Conservation (phyloP, 2,113 vertebrate species). For the Rhodinocichla rosea region DNA sequence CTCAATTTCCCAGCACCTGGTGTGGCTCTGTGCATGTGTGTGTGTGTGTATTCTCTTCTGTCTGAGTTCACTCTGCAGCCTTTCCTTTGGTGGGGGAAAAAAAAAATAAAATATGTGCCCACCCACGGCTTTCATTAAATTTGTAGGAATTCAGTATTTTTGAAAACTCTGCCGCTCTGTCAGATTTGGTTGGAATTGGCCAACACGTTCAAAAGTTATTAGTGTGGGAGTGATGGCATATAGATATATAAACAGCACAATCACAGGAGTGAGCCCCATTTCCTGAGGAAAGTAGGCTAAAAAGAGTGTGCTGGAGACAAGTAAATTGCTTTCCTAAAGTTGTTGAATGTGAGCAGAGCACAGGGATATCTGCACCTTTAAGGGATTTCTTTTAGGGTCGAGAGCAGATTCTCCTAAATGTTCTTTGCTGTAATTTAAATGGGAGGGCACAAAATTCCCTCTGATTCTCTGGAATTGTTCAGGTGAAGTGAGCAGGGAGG, state of each 20-base stretch:
- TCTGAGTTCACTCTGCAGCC: conserved; percentile 32
- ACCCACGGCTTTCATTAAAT: conserved; percentile 64
- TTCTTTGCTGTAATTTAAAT: neutral
- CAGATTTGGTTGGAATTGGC: conserved; percentile 64
- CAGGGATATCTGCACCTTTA: neutral
- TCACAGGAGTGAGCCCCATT: conserved; percentile 53
- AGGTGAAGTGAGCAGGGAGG: accelerated
- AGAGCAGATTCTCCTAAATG: neutral
- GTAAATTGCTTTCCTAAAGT: neutral
- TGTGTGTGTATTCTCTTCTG: neutral
- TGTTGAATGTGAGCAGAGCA: neutral
- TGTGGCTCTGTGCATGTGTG: neutral
- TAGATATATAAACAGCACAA: conserved; percentile 65
- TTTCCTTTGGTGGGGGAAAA: conserved; percentile 31
- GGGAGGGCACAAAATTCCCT: neutral
- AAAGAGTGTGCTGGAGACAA: conserved; percentile 39
- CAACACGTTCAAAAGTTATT: conserved; percentile 67
- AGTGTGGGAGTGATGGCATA: conserved; percentile 65
- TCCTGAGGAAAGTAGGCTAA: conserved; percentile 59
- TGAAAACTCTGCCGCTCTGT: conserved; percentile 50
- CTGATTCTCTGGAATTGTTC: accelerated
- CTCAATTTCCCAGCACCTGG: neutral
- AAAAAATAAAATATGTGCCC: neutral
- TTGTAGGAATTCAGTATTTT: conserved; percentile 56
- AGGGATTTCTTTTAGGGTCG: neutral